Base-by-base conservation (phyloP, 2,113 vertebrate species). In the Thamnaconus septentrionalis region DNA sequence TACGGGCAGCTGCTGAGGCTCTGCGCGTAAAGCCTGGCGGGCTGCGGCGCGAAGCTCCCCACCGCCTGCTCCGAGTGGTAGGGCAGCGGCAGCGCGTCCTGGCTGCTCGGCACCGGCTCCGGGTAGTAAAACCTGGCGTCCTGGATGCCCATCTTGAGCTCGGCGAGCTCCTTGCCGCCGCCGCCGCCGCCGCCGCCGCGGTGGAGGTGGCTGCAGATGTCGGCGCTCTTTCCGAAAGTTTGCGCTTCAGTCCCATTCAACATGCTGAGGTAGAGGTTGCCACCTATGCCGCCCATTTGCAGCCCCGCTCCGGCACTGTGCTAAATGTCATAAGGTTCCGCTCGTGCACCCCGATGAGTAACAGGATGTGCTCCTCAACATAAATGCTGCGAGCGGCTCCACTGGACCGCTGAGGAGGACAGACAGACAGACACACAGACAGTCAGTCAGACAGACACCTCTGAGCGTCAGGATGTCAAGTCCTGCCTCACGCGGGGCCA, bases 231-330 rank as follows among this genome's bases (percentile, higher is more conserved):
- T 70, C 81, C 85, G 70, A 92, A 93, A 90, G 88, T 92, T 89
- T 92, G 92, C 88, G 90, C 78, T 78, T 92, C 85, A 78, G 90
- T 84, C 87, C 92, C 91, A 93, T 91, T 93, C 90, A 94, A 93
- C 93, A 95, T 95, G 82, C 92, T 93, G 91, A 91, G 89, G 86
- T 91, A 88, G 67, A 93, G 89, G 79, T 88, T 90, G 75, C 90
- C 91, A 71, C 92, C 93, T 92, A 92, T 90, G 80, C 93, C 94
- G 89, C 94, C 94, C 94, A 94, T 94, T 73, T 89, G 91, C 90
- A 92, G 89, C 84, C 77, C 65, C 81, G 78, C 72, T 79, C 76
- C 64, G 40, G 75, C 64, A 68, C 57, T 71, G 83, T 84, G 82
- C 73, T 76, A 67, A 83, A 79, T 73, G 77, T 81, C 92, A 93